Evolutionary conservation across 2,113 vertebrate species (phyloP).

Genomic region (Oncorhynchus mykiss): DNA sequence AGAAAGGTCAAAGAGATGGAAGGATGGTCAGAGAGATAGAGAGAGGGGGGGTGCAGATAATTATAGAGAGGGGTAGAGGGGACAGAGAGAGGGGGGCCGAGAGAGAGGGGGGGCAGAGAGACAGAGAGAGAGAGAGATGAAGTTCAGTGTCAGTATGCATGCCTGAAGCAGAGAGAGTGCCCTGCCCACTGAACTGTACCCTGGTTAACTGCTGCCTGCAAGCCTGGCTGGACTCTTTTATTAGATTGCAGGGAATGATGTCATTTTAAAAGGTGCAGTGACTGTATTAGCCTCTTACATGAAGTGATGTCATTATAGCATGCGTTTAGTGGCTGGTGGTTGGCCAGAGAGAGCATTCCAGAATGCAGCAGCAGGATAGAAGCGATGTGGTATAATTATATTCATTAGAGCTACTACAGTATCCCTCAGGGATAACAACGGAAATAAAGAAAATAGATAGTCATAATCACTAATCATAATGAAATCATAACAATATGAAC

Average conservation of each 20-base stretch:
- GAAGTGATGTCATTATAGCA: conserved; percentile 41
- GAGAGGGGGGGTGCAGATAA: neutral
- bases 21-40: neutral
- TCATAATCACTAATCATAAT: conserved; percentile 16
- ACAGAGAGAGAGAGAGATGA: conserved; percentile 36
- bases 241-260: conserved; percentile 41
- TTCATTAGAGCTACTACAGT: too few species aligned
- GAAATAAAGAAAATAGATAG: neutral
- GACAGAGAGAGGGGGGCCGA: neutral
- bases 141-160: conserved; percentile 4
- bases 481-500: conserved; percentile 16
- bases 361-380: conserved; percentile 19
- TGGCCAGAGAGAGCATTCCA: conserved; percentile 32
- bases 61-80: neutral
- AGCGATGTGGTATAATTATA: neutral
- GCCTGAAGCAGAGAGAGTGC: conserved; percentile 18
- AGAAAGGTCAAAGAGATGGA: conserved; percentile 12
- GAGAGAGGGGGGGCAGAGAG: neutral
- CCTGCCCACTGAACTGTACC: conserved; percentile 41
- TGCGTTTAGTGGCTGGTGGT: conserved; percentile 34
- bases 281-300: conserved; percentile 32
- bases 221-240: conserved; percentile 1
- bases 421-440: neutral
- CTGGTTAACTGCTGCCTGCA: conserved; percentile 32
- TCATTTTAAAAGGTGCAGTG: conserved; percentile 37